Evolutionary conservation across 37 sponge, comb jelly and placozoan species (phyloP).

Genomic region (Beroe forskalii): DNA sequence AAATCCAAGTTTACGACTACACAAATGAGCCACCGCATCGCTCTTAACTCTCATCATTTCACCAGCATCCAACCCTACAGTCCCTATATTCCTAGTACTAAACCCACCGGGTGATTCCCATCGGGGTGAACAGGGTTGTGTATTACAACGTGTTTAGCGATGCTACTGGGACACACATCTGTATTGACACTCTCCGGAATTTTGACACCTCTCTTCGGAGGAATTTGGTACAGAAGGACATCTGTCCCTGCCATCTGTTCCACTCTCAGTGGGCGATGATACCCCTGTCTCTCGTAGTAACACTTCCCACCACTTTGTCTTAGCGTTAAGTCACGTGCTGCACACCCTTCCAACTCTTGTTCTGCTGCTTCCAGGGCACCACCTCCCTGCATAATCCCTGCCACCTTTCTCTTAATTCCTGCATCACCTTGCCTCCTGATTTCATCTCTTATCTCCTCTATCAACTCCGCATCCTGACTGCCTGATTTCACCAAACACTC

Average conservation of each 20-base stretch:
- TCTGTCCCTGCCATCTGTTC: background rate
- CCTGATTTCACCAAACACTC: constrained; percentile 59
- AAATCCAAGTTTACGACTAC: background rate
- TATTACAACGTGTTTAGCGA: background rate
- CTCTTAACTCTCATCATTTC: background rate
- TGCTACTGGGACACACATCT: background rate
- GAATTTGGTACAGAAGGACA: too few species aligned
- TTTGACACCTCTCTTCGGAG: background rate
- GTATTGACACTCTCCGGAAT: background rate
- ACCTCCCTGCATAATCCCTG: too few species aligned
- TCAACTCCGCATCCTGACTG: too few species aligned
- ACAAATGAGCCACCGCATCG: background rate
- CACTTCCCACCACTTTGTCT: too few species aligned
- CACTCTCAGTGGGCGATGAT: background rate
- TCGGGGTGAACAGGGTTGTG: background rate
- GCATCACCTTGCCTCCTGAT: too few species aligned
- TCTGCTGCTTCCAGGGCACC: too few species aligned
- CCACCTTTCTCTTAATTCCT: too few species aligned
- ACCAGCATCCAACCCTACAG: background rate
- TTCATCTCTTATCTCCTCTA: too few species aligned
- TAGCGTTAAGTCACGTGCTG: too few species aligned
- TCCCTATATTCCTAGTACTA: background rate
- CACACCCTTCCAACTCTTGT: too few species aligned
- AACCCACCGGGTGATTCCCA: background rate
- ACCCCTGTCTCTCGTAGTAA: background rate